Evolutionary conservation across 2,888 invertebrate genomes (phyloP).

Genomic region (Venustoraphidia nigricollis): DNA sequence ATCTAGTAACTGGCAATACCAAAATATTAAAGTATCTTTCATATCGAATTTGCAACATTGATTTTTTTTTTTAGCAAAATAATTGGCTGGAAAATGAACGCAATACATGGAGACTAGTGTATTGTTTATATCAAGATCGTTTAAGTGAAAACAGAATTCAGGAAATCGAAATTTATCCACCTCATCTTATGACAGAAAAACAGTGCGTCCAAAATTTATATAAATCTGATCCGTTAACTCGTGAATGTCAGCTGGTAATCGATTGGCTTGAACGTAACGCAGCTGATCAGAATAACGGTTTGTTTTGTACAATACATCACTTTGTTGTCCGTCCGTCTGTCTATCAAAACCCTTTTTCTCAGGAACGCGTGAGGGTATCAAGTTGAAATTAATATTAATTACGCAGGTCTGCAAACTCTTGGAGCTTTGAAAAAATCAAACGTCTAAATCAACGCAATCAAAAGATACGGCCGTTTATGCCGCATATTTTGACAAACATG

Average conservation of each 20-base stretch:
- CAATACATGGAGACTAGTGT: constrained; percentile 76
- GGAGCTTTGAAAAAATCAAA: too few relatives aligned
- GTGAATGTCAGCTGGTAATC: constrained; percentile 69
- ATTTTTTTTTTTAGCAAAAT: constrained; percentile 15
- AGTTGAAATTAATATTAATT: too few relatives aligned
- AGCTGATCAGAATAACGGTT: constrained; percentile 31
- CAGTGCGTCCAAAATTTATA: constrained; percentile 39
- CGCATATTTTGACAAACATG: too few relatives aligned
- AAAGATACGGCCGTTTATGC: too few relatives aligned
- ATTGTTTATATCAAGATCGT: constrained; percentile 70
- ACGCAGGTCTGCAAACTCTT: too few relatives aligned
- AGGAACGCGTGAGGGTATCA: too few relatives aligned
- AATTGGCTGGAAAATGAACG: constrained; percentile 63
- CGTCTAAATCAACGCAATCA: too few relatives aligned
- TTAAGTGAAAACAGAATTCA: constrained; percentile 30
- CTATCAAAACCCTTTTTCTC: too few relatives aligned
- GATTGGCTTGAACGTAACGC: constrained; percentile 87
- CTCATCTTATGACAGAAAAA: constrained; percentile 38
- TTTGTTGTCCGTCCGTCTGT: too few relatives aligned
- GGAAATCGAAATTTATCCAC: constrained; percentile 19
- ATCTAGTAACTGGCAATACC: too few relatives aligned
- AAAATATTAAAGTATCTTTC: too few relatives aligned
- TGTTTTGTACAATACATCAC: constrained; percentile 6
- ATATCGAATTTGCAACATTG: too few relatives aligned
- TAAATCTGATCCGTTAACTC: constrained; percentile 34